A percentile compares a stretch with the other conserved stretches of the same genome.
These are phyloP conservation scores for Anhinga rufa DNA, from an alignment of 2,113 vertebrate genomes.

Conservation along the genomic window DNA sequence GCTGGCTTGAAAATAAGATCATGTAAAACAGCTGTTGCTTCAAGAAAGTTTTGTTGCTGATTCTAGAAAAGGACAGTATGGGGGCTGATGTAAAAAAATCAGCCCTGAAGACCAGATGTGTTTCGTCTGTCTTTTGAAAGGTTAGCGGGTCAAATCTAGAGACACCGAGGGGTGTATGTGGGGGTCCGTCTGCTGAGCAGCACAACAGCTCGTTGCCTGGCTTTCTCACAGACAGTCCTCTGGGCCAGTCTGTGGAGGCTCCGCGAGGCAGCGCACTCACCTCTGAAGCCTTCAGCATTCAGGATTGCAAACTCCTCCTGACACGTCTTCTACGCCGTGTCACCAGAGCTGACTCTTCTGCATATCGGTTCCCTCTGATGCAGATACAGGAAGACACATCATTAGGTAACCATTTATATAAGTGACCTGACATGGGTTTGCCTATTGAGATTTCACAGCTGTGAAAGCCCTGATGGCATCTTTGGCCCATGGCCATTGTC, in stretches of 20 bases:
- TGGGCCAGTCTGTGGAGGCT: neutral
- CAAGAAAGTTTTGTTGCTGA: neutral
- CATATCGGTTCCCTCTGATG: neutral
- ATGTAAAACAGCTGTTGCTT: slow-evolving; percentile 33
- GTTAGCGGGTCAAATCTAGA: neutral
- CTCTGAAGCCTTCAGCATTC: neutral
- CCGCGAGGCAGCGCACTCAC: neutral
- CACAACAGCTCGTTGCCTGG: neutral
- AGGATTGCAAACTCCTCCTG: neutral
- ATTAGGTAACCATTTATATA: neutral
- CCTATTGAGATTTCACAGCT: neutral
- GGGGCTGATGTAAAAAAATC: neutral
- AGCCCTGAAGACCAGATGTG: neutral
- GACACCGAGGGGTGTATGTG: rapidly evolving
- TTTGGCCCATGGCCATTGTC: neutral
- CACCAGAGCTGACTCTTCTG: neutral
- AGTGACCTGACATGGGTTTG: neutral
- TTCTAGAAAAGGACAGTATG: neutral
- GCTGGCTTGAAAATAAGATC: neutral
- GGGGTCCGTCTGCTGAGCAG: neutral
- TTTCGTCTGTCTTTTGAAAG: neutral
- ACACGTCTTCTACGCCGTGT: rapidly evolving
- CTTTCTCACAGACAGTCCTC: rapidly evolving
- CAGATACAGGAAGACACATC: neutral
- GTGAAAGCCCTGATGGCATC: neutral